Evolutionary conservation across 2,888 invertebrate species (phyloP), one percentile per base, ranked within the genome.

Genomic region (Oxycera nigricornis): DNA sequence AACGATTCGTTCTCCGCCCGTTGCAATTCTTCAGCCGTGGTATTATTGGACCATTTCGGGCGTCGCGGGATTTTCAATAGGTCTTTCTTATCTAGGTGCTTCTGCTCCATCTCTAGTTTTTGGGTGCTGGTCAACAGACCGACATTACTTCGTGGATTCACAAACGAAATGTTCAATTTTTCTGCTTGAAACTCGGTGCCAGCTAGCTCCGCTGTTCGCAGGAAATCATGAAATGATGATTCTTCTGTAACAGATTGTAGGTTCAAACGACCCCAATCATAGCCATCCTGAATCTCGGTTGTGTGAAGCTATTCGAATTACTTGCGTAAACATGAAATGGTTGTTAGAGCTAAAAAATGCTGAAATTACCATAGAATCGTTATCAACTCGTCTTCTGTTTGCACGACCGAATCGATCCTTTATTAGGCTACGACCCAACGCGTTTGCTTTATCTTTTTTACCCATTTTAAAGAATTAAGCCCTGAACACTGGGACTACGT

Each of bases 181-280:
- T 97, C 96, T 2, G 94, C 92, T 81, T 93, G 92, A 83, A 98
- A 99, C 83, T 98, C 97, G 0, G 94, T 94, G 46, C 95, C 95
- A 0, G 98, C 97, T 74, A 99, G 86, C 84, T 97, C 94, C 0
- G 98, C 98, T 0, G 95, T 98, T 0, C 95, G 92, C 2, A 99
- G 87, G 83, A 99, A 98, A 81, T 98, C 98, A 86, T 98, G 95
- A 76, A 98, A 91, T 0, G 96, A 94, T n/a, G 93, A 95, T 83
- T 97, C 96, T 79, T 98, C 97, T 0, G 97, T 98, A 0, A 97
- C 94, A 0, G 97, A 97, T 81, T 93, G 92, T 0, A 96, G 88
- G 85, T 97, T 97, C 1, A 96, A 86, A 7, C 95, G 89, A 41
- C 93, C 94, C 95, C 95, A 96, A 76, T 96, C 94, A 80, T 92